These are phyloP conservation scores for Holocentrus rufus DNA, from an alignment of 2,797 vertebrate species.

Conservation along the genomic window DNA sequence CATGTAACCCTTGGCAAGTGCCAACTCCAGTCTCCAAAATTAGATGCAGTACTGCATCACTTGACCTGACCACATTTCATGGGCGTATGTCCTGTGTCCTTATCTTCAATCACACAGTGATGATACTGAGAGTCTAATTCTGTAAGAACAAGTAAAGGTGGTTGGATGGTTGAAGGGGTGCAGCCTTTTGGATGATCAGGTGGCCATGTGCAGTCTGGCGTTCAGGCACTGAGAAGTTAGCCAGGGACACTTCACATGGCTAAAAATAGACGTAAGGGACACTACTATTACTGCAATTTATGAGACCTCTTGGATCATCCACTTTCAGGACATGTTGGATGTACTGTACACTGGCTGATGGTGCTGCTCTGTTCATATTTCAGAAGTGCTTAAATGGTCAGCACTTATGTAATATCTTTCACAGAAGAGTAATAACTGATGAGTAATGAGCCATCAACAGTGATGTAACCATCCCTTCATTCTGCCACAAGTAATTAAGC, in stretches of 20 bases:
- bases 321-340: background rate
- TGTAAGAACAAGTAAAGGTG: background rate
- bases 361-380: constrained; percentile 1
- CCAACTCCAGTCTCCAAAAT: constrained; percentile 51
- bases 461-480: constrained; percentile 72
- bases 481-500: constrained; percentile 64
- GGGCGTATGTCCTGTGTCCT: background rate
- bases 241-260: background rate
- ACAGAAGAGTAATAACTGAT: constrained; percentile 50
- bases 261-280: constrained; percentile 27
- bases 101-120: background rate
- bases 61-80: constrained; percentile 23
- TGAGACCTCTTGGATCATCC: background rate
- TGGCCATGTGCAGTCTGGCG: background rate
- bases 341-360: background rate
- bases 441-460: constrained; percentile 69
- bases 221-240: too few relatives aligned
- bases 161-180: background rate
- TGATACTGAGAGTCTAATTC: background rate
- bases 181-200: background rate
- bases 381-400: constrained; percentile 15
- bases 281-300: constrained; percentile 1
- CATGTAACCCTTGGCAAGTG: background rate
- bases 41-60: constrained; percentile 31
- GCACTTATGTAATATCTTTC: constrained; percentile 66